Base-by-base conservation (phyloP, 2,888 invertebrate species). In the Elysia crispata region DNA sequence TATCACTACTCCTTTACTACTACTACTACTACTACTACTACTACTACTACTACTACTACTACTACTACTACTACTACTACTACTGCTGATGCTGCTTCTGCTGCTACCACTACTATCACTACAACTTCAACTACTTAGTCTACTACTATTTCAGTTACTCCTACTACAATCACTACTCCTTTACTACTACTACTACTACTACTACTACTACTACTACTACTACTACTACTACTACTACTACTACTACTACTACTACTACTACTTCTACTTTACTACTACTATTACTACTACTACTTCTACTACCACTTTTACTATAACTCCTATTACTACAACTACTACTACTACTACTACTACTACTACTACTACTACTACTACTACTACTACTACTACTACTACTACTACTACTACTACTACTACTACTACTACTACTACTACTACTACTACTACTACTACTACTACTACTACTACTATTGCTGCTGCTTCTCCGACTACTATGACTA, bases 101-200 rank as follows among this genome's bases (percentile, higher is more conserved):
- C n/a, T n/a, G n/a, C n/a, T n/a, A n/a, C n/a, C n/a, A n/a, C n/a
- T n/a, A n/a, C n/a, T n/a, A n/a, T n/a, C n/a, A n/a, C n/a, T n/a
- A n/a, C n/a, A n/a, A n/a, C n/a, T n/a, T n/a, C n/a, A n/a, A n/a
- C n/a, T n/a, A n/a, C n/a, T n/a, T n/a, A n/a, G n/a, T n/a, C n/a
- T n/a, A n/a, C n/a, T n/a, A n/a, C n/a, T n/a, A n/a, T n/a, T n/a
- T n/a, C n/a, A n/a, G n/a, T n/a, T n/a, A n/a, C n/a, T n/a, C n/a
- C n/a, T n/a, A n/a, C n/a, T n/a, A n/a, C n/a, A n/a, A n/a, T n/a
- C n/a, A n/a, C n/a, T n/a, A n/a, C n/a, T n/a, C n/a, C n/a, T n/a
- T n/a, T n/a, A n/a, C n/a, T n/a, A n/a, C n/a, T 69, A 69, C 69
- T 69, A 69, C 69, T 28, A 79, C 82, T 69, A 30, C 69, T 69